Percentiles rank a stretch among this genome's conserved stretches.
Conservation (phyloP, 2,888 invertebrate species). For the Tipula helvola region DNA sequence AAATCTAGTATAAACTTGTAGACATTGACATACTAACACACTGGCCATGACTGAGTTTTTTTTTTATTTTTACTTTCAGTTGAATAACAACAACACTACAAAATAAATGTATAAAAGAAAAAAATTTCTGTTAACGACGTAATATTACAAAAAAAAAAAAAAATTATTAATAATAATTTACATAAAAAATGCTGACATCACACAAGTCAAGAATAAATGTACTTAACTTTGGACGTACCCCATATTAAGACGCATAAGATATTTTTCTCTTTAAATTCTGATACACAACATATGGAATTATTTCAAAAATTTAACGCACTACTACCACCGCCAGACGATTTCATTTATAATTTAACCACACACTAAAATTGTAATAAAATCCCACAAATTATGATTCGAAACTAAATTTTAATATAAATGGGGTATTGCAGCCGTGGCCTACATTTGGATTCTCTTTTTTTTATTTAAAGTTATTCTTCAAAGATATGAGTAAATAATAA, state of each 20-base stretch:
- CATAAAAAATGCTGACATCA: not conserved
- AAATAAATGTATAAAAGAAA: not conserved
- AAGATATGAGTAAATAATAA: not conserved
- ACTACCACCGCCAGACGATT: not conserved
- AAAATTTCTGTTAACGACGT: not conserved
- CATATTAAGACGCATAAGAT: not conserved
- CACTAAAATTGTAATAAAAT: not conserved
- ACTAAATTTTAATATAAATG: not conserved
- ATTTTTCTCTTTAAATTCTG: not conserved
- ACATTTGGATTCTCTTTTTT: not conserved
- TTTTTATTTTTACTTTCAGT: conserved; percentile 8
- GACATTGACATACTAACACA: conserved; percentile 17
- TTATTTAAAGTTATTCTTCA: not conserved
- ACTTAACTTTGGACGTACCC: not conserved
- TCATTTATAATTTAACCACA: not conserved
- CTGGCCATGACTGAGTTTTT: conserved; percentile 16
- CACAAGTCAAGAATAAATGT: not conserved
- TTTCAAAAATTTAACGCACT: not conserved
- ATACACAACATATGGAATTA: not conserved
- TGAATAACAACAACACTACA: not conserved
- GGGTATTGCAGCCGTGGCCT: not conserved
- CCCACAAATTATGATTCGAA: not conserved
- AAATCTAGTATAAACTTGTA: conserved; percentile 11
- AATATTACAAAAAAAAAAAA: not conserved
- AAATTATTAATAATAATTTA: not conserved